Evolutionary conservation across 2,888 invertebrate genomes (phyloP).

Genomic region (Amiota communis): DNA sequence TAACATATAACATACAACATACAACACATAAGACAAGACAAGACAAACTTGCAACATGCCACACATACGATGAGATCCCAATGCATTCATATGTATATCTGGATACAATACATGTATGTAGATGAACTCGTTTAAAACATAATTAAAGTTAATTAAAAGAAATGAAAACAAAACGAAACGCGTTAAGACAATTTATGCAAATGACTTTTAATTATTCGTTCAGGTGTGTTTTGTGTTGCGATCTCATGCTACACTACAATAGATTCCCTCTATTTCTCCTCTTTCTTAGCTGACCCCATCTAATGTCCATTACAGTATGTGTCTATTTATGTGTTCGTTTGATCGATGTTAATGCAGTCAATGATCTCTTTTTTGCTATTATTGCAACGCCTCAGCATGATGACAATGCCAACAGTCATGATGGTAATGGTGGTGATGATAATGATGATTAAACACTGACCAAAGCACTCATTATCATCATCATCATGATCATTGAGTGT

Average conservation of each 20-base stretch:
- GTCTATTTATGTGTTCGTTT: not conserved
- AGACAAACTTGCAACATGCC: not conserved
- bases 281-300: not conserved
- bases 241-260: too few species aligned
- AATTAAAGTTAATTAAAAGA: constrained; percentile 57
- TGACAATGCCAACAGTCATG: constrained; percentile 35
- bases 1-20: constrained; percentile 12
- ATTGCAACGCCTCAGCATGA: constrained; percentile 34
- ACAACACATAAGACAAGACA: constrained; percentile 13
- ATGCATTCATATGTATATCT: too few species aligned
- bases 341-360: constrained; percentile 6
- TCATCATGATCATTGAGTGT: too few species aligned
- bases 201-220: constrained; percentile 49
- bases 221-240: constrained; percentile 39
- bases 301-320: not conserved
- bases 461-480: too few species aligned
- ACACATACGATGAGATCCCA: not conserved
- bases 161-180: constrained; percentile 41
- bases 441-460: too few species aligned
- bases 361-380: constrained; percentile 1
- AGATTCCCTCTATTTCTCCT: not conserved
- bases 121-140: constrained; percentile 28
- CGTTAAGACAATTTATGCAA: constrained; percentile 50
- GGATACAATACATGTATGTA: not conserved
- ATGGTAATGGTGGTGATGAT: constrained; percentile 31